phyloP scores from a whole-genome alignment of 2,888 invertebrate species.

The Drosophila meridiana region DNA sequence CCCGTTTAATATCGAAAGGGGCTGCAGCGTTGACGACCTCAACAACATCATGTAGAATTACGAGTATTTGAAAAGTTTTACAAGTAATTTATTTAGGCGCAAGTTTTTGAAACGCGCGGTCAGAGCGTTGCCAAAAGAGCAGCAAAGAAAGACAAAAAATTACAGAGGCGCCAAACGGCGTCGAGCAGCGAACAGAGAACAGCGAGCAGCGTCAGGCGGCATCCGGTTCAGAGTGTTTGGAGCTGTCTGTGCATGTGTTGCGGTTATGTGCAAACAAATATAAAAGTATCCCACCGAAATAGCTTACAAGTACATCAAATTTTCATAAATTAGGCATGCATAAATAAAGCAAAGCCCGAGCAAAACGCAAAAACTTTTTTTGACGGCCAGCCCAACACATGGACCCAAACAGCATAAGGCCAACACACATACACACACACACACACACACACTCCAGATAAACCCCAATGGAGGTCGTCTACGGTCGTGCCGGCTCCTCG shows the following conservation, averaged over 20 bases:
- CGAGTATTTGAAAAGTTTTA: conserved; percentile 80
- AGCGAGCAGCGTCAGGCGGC: conserved; percentile 17
- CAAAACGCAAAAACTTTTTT: conserved; percentile 62
- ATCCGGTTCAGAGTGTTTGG: conserved; percentile 26
- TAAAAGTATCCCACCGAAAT: conserved; percentile 78
- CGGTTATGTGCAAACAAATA: conserved; percentile 77
- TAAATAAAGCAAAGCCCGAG: conserved; percentile 64
- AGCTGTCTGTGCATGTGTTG: conserved; percentile 65
- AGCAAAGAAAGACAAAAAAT: conserved; percentile 21
- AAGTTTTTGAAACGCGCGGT: conserved; percentile 70
- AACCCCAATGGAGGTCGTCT: conserved; percentile 20
- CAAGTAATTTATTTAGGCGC: conserved; percentile 81
- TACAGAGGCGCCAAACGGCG: conserved; percentile 17
- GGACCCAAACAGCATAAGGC: conserved; percentile 39
- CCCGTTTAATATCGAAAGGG: conserved; percentile 54
- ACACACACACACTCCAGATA: conserved; percentile 19
- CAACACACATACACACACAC: conserved; percentile 10
- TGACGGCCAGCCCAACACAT: conserved; percentile 55
- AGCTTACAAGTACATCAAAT: conserved; percentile 80
- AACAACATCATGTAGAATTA: conserved; percentile 80
- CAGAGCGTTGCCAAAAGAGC: conserved; percentile 36
- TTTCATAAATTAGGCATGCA: conserved; percentile 80
- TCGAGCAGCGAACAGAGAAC: conserved; percentile 9
- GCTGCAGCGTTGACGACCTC: conserved; percentile 73
- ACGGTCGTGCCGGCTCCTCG: conserved; percentile 10